Percentiles rank a stretch among this genome's conserved stretches.
phyloP scores from a whole-genome alignment of 2,113 vertebrate species.

The Engystomops pustulosus region DNA sequence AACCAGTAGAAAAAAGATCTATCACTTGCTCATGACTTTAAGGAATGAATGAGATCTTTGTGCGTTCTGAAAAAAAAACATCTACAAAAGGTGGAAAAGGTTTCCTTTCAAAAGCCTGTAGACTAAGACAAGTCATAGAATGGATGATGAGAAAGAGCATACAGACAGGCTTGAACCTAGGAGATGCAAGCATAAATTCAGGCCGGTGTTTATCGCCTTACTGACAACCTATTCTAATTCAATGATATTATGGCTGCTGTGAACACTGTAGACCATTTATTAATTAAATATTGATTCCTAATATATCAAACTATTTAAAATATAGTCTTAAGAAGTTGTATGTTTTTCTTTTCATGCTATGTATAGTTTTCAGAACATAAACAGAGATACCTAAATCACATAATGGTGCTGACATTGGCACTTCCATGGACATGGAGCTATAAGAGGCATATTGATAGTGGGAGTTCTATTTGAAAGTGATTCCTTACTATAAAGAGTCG shows the following conservation, averaged over 20 bases:
- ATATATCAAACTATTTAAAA: too few species aligned
- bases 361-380: conserved; percentile 16
- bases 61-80: not conserved
- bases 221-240: not conserved
- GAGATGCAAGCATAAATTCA: not conserved
- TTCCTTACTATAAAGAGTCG: conserved; percentile 46
- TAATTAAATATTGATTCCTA: too few species aligned
- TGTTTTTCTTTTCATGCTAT: not conserved
- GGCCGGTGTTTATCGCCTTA: not conserved
- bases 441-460: conserved; percentile 46
- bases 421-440: conserved; percentile 42
- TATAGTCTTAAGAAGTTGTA: not conserved
- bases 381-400: conserved; percentile 55
- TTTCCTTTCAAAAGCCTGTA: not conserved
- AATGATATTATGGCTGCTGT: not conserved
- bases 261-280: not conserved
- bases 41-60: not conserved
- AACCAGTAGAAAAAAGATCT: conserved; percentile 7
- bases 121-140: not conserved
- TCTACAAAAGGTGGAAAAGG: conserved; percentile 9
- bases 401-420: conserved; percentile 50
- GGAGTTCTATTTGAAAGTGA: conserved; percentile 38
- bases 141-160: not conserved
- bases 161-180: not conserved
- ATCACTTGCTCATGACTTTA: conserved; percentile 18